A percentile compares a stretch with the other conserved stretches of the same genome.
Conservation (phyloP, 2,888 invertebrate genomes). For the Steinernema hermaphroditum region DNA sequence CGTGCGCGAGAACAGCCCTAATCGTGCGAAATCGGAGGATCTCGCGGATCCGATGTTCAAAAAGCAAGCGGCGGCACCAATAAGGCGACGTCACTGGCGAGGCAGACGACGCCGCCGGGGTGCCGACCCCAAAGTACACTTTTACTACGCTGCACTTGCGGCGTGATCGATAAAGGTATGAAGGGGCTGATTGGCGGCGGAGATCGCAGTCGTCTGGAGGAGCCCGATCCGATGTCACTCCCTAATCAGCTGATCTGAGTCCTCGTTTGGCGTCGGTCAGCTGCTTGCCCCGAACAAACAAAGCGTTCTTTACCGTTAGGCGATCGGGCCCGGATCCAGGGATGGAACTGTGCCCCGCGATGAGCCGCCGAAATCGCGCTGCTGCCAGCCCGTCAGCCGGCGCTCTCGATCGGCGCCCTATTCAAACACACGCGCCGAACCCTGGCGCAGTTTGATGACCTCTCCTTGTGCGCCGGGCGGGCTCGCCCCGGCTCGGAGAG, state of each 20-base stretch:
- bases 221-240: background rate
- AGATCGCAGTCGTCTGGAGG: background rate
- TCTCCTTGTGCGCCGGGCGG: background rate
- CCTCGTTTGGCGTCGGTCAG: constrained; percentile 19
- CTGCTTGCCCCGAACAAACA: constrained; percentile 27
- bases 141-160: background rate
- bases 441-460: constrained; percentile 29
- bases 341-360: background rate
- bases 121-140: constrained; percentile 15
- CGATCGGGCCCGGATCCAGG: background rate
- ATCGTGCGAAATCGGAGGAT: background rate
- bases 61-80: constrained; percentile 16
- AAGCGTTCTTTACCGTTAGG: constrained; percentile 10
- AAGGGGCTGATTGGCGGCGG: constrained; percentile 18
- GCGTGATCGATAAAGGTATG: constrained; percentile 23
- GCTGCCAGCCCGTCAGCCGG: constrained; percentile 23
- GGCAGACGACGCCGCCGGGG: constrained; percentile 9
- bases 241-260: background rate
- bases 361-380: constrained; percentile 2
- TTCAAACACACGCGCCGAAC: constrained; percentile 26
- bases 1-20: background rate
- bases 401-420: constrained; percentile 18
- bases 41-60: constrained; percentile 16
- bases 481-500: background rate
- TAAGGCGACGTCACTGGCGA: constrained; percentile 17